Percentiles rank a stretch among this genome's conserved stretches.
Evolutionary conservation across 2,113 vertebrate genomes (phyloP).

Genomic region (Myxocyprinus asiaticus): DNA sequence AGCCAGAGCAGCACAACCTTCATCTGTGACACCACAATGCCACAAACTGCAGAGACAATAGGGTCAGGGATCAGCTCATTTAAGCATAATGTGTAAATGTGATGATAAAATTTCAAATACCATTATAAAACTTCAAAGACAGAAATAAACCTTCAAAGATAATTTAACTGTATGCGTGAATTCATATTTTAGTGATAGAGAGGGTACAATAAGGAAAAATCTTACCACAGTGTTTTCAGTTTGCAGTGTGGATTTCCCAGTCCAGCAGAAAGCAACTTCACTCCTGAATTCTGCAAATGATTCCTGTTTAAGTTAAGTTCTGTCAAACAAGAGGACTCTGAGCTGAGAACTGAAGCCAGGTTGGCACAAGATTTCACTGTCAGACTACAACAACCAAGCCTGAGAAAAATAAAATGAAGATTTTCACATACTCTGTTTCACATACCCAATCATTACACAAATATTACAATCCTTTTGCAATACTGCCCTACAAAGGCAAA

Average conservation of each 20-base stretch:
- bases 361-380: not conserved
- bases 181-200: no score
- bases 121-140: no score
- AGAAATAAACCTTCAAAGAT: no score
- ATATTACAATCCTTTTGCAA: no score
- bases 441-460: no score
- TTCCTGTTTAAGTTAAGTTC: not conserved
- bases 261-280: not conserved
- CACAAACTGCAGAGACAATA: constrained; percentile 4
- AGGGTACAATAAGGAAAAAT: no score
- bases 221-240: constrained; percentile 15
- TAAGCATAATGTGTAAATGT: no score
- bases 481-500: no score
- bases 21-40: not conserved
- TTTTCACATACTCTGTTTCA: not conserved
- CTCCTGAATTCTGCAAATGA: not conserved
- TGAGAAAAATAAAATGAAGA: not conserved
- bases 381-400: not conserved
- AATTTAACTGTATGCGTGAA: no score
- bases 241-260: not conserved
- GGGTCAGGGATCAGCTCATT: no score
- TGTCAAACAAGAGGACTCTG: not conserved
- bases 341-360: constrained; percentile 7
- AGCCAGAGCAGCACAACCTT: constrained; percentile 11
- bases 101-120: no score